Percentiles rank a stretch among this genome's conserved stretches.
phyloP scores from a whole-genome alignment of 2,113 vertebrate species.

The Leptodactylus fuscus region DNA sequence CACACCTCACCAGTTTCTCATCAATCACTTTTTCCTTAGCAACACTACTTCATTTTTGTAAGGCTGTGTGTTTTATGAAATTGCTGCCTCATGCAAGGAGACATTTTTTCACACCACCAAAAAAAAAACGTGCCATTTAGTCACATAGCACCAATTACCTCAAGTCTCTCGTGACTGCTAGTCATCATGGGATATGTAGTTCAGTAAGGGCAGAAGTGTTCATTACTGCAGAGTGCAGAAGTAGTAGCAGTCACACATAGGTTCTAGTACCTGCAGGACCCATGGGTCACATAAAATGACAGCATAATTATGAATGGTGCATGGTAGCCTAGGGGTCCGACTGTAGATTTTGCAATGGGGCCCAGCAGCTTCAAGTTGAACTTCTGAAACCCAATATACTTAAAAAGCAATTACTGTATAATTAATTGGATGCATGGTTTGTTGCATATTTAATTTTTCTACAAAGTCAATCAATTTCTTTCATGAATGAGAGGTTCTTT shows the following conservation, averaged over 20 bases:
- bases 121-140: neutral
- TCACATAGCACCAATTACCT: neutral
- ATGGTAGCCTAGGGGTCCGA: too few relatives aligned
- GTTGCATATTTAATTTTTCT: too few relatives aligned
- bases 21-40: slow-evolving; percentile 46
- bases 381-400: too few relatives aligned
- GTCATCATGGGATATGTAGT: neutral
- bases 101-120: neutral
- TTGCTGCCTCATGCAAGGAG: slow-evolving; percentile 40
- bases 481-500: too few relatives aligned
- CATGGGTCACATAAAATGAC: too few relatives aligned
- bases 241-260: neutral
- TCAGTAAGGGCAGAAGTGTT: neutral
- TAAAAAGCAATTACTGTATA: too few relatives aligned
- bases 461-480: too few relatives aligned
- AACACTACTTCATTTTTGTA: neutral
- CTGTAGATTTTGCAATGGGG: too few relatives aligned
- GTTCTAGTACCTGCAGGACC: too few relatives aligned
- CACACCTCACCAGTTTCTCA: slow-evolving; percentile 38
- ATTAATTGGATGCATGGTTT: too few relatives aligned
- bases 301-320: neutral
- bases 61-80: neutral
- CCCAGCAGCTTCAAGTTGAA: too few relatives aligned
- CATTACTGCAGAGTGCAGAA: neutral
- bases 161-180: neutral